Evolutionary conservation across 2,113 vertebrate species (phyloP).

Genomic region (Apaloderma vittatum): DNA sequence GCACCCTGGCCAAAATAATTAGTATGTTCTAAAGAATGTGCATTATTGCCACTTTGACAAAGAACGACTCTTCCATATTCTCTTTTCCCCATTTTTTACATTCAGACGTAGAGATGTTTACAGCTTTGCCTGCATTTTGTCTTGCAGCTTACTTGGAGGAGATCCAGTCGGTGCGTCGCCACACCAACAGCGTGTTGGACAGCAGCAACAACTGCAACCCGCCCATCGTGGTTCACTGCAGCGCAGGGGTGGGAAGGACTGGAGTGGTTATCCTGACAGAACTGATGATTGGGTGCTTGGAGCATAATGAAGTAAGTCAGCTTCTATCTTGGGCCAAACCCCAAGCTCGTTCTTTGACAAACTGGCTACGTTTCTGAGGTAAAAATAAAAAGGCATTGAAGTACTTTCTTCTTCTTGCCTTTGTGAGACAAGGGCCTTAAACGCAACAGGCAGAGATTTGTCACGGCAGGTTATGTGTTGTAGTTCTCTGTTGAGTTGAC

Average conservation of each 20-base stretch:
- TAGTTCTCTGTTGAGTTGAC: background rate
- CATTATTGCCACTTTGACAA: slow-evolving; percentile 43
- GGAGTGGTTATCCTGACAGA: slow-evolving; percentile 93
- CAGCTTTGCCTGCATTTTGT: background rate
- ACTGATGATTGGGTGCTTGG: slow-evolving; percentile 94
- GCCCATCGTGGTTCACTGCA: slow-evolving; percentile 93
- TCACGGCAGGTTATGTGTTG: background rate
- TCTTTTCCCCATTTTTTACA: background rate
- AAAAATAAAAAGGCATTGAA: background rate
- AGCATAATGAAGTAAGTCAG: slow-evolving; percentile 90
- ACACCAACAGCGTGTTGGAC: slow-evolving; percentile 94
- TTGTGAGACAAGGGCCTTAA: background rate
- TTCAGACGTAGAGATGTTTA: background rate
- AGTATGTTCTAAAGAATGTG: slow-evolving; percentile 56
- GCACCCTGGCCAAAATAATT: slow-evolving; percentile 69
- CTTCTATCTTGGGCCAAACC: background rate
- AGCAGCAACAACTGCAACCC: slow-evolving; percentile 87
- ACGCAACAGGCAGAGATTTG: background rate
- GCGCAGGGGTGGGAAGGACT: slow-evolving; percentile 90
- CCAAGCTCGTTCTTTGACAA: accelerated
- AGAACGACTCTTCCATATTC: background rate
- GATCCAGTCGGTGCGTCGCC: slow-evolving; percentile 93
- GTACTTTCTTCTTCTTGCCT: background rate
- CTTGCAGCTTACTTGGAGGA: slow-evolving; percentile 92
- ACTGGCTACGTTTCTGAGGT: background rate